Evolutionary conservation across 2,113 vertebrate genomes (phyloP).

Genomic region (Columba livia): DNA sequence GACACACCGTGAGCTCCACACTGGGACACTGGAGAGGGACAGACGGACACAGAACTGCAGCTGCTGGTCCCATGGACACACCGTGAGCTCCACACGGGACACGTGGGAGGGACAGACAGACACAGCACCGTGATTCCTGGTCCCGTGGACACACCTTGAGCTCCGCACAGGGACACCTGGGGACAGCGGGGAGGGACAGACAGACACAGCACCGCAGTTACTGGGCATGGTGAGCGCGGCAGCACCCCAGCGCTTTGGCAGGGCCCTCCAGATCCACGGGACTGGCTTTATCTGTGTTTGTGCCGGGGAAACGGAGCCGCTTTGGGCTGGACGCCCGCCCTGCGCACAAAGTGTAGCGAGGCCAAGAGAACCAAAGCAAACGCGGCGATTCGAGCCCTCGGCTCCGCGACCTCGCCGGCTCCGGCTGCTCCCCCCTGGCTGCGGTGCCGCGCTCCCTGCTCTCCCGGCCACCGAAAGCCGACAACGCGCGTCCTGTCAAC

Average conservation of each 20-base stretch:
- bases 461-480: neutral
- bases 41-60: too few species aligned
- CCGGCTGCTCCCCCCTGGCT: neutral
- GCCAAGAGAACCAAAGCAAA: neutral
- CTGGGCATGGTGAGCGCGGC: too few species aligned
- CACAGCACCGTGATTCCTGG: too few species aligned
- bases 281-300: neutral
- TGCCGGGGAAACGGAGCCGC: too few species aligned
- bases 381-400: rapidly evolving
- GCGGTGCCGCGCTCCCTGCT: rapidly evolving
- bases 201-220: neutral
- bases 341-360: rapidly evolving
- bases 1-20: too few species aligned
- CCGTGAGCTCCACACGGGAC: rapidly evolving
- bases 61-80: too few species aligned
- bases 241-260: rapidly evolving
- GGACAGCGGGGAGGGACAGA: too few species aligned
- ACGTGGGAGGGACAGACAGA: too few species aligned
- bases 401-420: rapidly evolving
- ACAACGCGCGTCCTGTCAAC: rapidly evolving
- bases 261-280: neutral
- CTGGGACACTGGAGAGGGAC: too few species aligned
- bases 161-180: neutral
- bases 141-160: rapidly evolving
- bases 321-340: neutral